Conservation (phyloP, 2,113 vertebrate species). For the Zapornia atra region DNA sequence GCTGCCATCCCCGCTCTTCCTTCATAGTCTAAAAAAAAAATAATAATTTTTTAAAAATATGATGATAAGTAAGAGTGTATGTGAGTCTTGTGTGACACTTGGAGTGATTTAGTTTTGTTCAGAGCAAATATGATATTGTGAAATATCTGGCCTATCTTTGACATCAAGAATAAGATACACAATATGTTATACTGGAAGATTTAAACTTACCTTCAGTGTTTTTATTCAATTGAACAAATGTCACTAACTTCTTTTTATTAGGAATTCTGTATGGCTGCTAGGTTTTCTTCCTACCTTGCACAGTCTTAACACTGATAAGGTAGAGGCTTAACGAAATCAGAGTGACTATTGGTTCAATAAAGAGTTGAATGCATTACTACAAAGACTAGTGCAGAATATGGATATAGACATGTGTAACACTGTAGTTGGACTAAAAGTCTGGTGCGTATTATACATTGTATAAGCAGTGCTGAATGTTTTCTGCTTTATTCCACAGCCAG, state of each 20-base stretch:
- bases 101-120: not conserved
- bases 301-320: not conserved
- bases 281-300: not conserved
- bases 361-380: not conserved
- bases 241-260: not conserved
- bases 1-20: constrained; percentile 80
- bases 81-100: not conserved
- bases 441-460: not conserved
- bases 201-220: not conserved
- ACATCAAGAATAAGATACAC: not conserved
- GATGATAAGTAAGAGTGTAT: not conserved
- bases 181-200: not conserved
- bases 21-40: constrained; percentile 75
- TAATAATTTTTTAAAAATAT: not conserved
- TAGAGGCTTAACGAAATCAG: not conserved
- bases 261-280: not conserved
- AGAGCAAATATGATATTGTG: not conserved
- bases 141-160: not conserved
- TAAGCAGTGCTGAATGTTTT: not conserved
- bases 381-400: not conserved
- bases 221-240: not conserved
- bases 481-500: not conserved
- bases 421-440: not conserved
- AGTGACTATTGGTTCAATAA: not conserved
- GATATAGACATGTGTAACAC: not conserved